Evolutionary conservation across 2,888 invertebrate species (phyloP).

Genomic region (Caenorhabditis becei): DNA sequence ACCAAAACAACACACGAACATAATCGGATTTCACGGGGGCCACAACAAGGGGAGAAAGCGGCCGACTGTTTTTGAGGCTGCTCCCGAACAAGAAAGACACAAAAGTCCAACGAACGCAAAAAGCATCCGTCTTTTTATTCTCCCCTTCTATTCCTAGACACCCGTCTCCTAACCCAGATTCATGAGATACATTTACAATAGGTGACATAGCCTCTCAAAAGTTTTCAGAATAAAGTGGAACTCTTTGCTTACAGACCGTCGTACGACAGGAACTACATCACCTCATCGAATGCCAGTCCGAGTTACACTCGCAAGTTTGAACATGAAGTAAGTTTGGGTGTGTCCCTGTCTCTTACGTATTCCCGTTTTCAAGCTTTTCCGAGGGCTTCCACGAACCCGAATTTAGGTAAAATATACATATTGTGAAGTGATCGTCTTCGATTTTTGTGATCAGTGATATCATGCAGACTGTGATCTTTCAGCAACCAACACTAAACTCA

Average conservation of each 20-base stretch:
- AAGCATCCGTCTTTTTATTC: conserved; percentile 44
- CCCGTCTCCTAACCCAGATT: background rate
- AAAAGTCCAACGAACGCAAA: conserved; percentile 35
- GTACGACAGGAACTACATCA: conserved; percentile 54
- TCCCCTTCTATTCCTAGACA: conserved; percentile 26
- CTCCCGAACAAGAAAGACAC: conserved; percentile 17
- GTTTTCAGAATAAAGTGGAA: no score
- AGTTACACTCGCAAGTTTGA: conserved; percentile 71
- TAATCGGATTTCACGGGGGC: conserved; percentile 51
- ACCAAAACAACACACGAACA: conserved; percentile 36
- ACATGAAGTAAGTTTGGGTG: conserved; percentile 64
- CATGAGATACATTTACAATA: conserved; percentile 51
- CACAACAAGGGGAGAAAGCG: background rate
- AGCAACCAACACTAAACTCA: conserved; percentile 62
- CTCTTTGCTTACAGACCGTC: conserved; percentile 49
- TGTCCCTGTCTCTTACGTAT: background rate
- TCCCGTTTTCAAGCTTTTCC: conserved; percentile 58
- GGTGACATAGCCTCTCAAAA: background rate
- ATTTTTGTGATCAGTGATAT: background rate
- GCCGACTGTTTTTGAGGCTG: no score
- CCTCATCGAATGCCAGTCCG: conserved; percentile 63
- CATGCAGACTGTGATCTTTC: conserved; percentile 13
- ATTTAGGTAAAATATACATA: conserved; percentile 45
- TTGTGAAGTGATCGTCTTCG: conserved; percentile 37
- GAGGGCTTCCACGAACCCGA: conserved; percentile 52